These are phyloP conservation scores for Torymus texanus DNA, from an alignment of 2,888 invertebrate genomes.

Conservation along the genomic window DNA sequence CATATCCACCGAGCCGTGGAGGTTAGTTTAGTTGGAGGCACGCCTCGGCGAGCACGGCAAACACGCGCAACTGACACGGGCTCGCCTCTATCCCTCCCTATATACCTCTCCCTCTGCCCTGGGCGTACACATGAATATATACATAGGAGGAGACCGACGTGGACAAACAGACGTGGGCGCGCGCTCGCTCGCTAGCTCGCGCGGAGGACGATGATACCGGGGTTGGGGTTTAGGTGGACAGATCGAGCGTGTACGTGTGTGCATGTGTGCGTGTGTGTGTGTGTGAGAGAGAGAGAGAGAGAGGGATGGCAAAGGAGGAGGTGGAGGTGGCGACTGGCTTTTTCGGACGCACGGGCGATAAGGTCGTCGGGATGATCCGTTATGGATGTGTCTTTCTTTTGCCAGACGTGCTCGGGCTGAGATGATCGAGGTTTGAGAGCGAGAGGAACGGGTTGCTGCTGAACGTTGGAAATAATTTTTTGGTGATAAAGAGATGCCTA, in stretches of 20 bases:
- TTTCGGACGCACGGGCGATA: not conserved
- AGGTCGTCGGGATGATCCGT: too few species aligned
- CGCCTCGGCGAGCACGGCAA: conserved; percentile 72
- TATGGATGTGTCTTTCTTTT: too few species aligned
- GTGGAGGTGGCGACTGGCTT: not conserved
- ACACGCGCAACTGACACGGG: conserved; percentile 72
- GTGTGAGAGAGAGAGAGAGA: not conserved
- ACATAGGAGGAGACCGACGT: conserved; percentile 67
- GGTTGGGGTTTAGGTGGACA: not conserved
- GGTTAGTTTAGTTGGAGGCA: conserved; percentile 73
- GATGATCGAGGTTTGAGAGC: not conserved
- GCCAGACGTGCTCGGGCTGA: too few species aligned
- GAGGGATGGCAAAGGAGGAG: not conserved
- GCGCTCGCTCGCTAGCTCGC: conserved; percentile 61
- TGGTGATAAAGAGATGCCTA: not conserved
- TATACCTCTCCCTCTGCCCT: conserved; percentile 59
- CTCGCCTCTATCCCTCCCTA: too few species aligned
- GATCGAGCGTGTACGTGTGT: too few species aligned
- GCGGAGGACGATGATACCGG: conserved; percentile 51
- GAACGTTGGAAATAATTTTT: not conserved
- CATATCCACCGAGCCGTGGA: conserved; percentile 35
- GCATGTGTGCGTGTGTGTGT: too few species aligned
- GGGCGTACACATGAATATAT: conserved; percentile 59
- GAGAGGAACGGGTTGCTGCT: not conserved
- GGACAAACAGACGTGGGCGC: conserved; percentile 72